phyloP scores from a whole-genome alignment of 1,140 invertebrate genomes.

The Danaus plexippus region DNA sequence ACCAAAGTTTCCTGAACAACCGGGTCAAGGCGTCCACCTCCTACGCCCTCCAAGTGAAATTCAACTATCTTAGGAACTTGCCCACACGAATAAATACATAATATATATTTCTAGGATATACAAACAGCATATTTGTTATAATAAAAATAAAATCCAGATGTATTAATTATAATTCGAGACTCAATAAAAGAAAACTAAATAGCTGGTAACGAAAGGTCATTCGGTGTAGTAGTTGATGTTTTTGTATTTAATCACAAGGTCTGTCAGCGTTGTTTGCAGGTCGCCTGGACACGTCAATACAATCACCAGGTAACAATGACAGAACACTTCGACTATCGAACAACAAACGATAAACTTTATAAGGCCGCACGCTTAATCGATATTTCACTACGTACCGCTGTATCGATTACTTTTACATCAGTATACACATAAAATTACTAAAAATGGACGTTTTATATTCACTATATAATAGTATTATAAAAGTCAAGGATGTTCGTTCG shows the following conservation, averaged over 20 bases:
- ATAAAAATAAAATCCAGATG: no score
- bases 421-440: neutral
- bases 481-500: constrained; percentile 11
- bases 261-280: constrained; percentile 10
- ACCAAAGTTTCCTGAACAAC: constrained; percentile 12
- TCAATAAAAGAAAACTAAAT: no score
- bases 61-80: constrained; percentile 9
- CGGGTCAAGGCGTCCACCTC: constrained; percentile 16
- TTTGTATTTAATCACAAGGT: constrained; percentile 12
- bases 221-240: neutral
- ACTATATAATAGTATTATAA: neutral
- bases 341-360: constrained; percentile 2
- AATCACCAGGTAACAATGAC: constrained; percentile 3
- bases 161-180: no score
- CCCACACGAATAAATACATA: neutral
- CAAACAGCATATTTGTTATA: no score
- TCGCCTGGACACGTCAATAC: constrained; percentile 5
- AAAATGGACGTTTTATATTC: constrained; percentile 2
- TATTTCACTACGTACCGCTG: constrained; percentile 1
- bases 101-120: no score
- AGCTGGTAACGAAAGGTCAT: no score
- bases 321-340: neutral
- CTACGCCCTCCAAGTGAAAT: constrained; percentile 10
- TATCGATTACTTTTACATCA: constrained; percentile 1
- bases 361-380: neutral